phyloP scores from a whole-genome alignment of 2,888 invertebrate species.

The Patella ulyssiponensis region DNA sequence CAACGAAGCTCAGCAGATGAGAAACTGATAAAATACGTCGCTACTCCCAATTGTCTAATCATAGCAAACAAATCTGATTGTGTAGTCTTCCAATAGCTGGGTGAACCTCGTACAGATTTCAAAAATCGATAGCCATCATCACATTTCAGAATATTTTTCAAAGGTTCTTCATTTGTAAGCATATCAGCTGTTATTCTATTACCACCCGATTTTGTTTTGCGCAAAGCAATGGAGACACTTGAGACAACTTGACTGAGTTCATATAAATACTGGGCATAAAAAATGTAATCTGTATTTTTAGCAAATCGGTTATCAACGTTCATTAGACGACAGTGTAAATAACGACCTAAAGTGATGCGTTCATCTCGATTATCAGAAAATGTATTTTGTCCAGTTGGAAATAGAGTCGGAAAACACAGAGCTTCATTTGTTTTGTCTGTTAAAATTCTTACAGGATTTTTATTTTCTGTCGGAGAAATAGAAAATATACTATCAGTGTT shows the following conservation, averaged over 20 bases:
- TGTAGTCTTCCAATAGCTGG: conserved; percentile 8
- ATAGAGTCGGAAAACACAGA: conserved; percentile 29
- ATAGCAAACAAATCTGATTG: conserved; percentile 38
- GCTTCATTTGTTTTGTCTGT: conserved; percentile 25
- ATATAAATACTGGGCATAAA: conserved; percentile 29
- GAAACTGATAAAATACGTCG: conserved; percentile 32
- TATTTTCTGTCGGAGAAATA: conserved; percentile 34
- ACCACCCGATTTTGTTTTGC: conserved; percentile 22
- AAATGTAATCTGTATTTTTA: conserved; percentile 25
- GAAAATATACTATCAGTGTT: conserved; percentile 23
- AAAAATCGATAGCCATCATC: conserved; percentile 30
- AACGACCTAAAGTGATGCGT: conserved; percentile 14
- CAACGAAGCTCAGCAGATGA: conserved; percentile 41
- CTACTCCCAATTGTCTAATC: conserved; percentile 41
- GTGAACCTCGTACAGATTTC: conserved; percentile 24
- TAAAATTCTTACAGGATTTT: conserved; percentile 25
- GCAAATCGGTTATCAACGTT: conserved; percentile 26
- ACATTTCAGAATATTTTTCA: conserved; percentile 16
- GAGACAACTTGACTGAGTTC: conserved; percentile 28
- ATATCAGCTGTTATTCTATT: conserved; percentile 18
- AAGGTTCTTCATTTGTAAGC: conserved; percentile 16
- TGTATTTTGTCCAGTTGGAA: conserved; percentile 23
- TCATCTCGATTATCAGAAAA: conserved; percentile 18
- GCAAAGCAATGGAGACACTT: background rate
- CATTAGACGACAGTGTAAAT: conserved; percentile 25